These are phyloP conservation scores for Parnassius glacialis DNA, from an alignment of 2,888 invertebrate species.

Conservation along the genomic window DNA sequence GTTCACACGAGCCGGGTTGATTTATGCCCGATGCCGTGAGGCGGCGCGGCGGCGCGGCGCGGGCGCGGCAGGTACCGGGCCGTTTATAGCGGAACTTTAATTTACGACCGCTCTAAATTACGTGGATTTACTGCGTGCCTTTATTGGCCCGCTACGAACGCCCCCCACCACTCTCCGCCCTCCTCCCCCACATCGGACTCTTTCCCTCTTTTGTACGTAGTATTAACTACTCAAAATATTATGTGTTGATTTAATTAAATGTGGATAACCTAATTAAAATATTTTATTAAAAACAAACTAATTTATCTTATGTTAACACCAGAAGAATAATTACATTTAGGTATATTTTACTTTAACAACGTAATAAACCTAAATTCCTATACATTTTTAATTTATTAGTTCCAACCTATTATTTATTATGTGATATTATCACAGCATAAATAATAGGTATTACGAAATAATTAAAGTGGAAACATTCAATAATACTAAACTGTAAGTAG, in stretches of 20 bases:
- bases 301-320: too few relatives aligned
- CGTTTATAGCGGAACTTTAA: constrained; percentile 78
- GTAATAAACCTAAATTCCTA: too few relatives aligned
- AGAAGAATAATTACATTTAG: neutral
- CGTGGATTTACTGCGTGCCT: constrained; percentile 79
- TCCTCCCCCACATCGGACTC: constrained; percentile 49
- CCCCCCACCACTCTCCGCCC: constrained; percentile 41
- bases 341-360: too few relatives aligned
- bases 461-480: too few relatives aligned
- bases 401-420: too few relatives aligned
- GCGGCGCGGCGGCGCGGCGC: constrained; percentile 39
- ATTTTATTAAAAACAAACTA: too few relatives aligned
- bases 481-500: too few relatives aligned
- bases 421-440: too few relatives aligned
- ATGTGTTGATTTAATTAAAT: too few relatives aligned
- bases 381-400: too few relatives aligned
- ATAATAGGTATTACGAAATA: too few relatives aligned
- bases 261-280: too few relatives aligned
- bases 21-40: constrained; percentile 49
- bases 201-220: constrained; percentile 48
- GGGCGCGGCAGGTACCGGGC: constrained; percentile 69
- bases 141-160: constrained; percentile 75
- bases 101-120: constrained; percentile 79
- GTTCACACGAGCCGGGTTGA: constrained; percentile 58
- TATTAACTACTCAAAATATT: constrained; percentile 30